Evolutionary conservation across 1,140 invertebrate species (phyloP), one percentile per base, ranked within the genome.

Genomic region (Pemphigus obesinymphae): DNA sequence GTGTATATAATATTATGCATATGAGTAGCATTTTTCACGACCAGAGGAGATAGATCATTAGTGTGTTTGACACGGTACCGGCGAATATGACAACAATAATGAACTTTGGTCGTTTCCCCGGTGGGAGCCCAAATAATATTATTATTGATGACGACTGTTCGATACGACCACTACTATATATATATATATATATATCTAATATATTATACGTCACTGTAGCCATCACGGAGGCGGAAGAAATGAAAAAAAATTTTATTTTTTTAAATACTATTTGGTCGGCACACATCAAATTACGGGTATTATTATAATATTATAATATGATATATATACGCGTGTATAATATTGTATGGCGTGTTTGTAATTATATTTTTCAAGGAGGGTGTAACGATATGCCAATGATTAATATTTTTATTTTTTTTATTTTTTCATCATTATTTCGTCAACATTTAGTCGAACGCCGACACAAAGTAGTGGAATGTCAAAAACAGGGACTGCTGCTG

Each of bases 91-190:
- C 70, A 31, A 73, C 26, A 50, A n/a, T 50, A 73, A 73, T 50
- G 26, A 50, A 73, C 43, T 72, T 4, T 0, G 17, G 26, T 6
- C 3, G 45, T 29, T n/a, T n/a, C 1, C 11, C 29, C 29, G 3
- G 17, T 8, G 70, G 15, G 26, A 50, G 20, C 45, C 66, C 17
- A 70, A 70, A 48, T 50, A 31, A 70, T 70, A 45, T 13, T 31
- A 31, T 73, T 50, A 73, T 73, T 50, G 70, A 73, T 73, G 70
- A 73, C 17, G 70, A 43, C 34, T 40, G 66, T 70, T 70, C 66
- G 66, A 73, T 26, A 73, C n/a, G 50, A 73, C 66, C 37, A 37
- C n/a, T n/a, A 11, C 10, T 68, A 68, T 23, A 23, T 37, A 45
- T 6, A 45, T 66, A 63, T 63, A 31, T 63, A 40, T 61, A 23